phyloP scores from a whole-genome alignment of 1,140 invertebrate species.

The Helicoverpa armigera region DNA sequence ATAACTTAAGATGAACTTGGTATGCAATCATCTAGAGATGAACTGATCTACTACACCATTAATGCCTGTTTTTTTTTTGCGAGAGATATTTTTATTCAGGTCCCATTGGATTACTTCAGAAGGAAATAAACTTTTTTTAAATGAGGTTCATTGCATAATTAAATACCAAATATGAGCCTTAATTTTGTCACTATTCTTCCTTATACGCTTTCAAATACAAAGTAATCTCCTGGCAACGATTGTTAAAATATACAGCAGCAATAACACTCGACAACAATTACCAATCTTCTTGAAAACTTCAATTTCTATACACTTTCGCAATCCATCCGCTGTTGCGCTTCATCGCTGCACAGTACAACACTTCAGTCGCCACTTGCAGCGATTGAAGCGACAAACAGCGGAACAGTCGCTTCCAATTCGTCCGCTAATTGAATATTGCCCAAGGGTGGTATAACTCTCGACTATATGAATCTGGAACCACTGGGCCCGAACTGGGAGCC shows the following conservation, averaged over 20 bases:
- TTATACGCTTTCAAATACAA: neutral
- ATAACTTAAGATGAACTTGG: too few relatives aligned
- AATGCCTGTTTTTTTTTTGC: too few relatives aligned
- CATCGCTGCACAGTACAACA: conserved; percentile 12
- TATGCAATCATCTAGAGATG: too few relatives aligned
- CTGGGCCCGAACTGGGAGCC: conserved; percentile 54
- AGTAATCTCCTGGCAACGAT: neutral
- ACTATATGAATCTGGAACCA: conserved; percentile 46
- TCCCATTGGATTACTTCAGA: too few relatives aligned
- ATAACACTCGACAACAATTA: conserved; percentile 2
- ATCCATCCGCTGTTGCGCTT: conserved; percentile 21
- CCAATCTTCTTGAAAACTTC: neutral
- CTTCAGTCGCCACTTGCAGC: conserved; percentile 41
- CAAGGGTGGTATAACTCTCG: conserved; percentile 57
- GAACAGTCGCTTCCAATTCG: conserved; percentile 29
- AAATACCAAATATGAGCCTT: too few relatives aligned
- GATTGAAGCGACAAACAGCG: conserved; percentile 40
- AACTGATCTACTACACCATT: too few relatives aligned
- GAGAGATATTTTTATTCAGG: too few relatives aligned
- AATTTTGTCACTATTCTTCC: neutral
- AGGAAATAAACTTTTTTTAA: too few relatives aligned
- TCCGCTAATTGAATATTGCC: conserved; percentile 60
- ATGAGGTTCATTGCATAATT: too few relatives aligned
- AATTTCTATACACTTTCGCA: conserved; percentile 22
- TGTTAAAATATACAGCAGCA: neutral